These are phyloP conservation scores for Caenorhabditis becei DNA, from an alignment of 2,888 invertebrate genomes.

Conservation along the genomic window DNA sequence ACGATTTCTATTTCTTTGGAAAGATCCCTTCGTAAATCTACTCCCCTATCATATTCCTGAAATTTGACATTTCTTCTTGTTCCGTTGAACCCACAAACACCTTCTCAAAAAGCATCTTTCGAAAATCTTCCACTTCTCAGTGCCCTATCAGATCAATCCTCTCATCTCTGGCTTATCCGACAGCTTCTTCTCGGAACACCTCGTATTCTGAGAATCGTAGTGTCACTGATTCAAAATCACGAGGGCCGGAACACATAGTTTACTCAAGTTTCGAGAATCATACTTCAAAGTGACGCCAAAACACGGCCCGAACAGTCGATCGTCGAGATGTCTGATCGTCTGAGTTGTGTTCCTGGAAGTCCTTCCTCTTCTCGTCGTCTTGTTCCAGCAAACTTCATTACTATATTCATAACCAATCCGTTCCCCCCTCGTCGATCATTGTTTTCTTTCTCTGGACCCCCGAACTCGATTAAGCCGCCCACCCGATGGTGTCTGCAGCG, in stretches of 20 bases:
- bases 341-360: background rate
- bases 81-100: too few relatives aligned
- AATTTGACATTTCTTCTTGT: too few relatives aligned
- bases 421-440: background rate
- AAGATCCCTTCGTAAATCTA: too few relatives aligned
- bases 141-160: too few relatives aligned
- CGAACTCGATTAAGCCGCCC: background rate
- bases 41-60: too few relatives aligned
- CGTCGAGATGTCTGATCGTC: background rate
- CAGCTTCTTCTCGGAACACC: too few relatives aligned
- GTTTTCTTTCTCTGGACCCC: background rate
- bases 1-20: too few relatives aligned
- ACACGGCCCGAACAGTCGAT: background rate
- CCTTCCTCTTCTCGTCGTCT: background rate
- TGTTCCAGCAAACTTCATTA: slow-evolving; percentile 27
- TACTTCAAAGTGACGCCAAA: background rate
- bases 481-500: background rate
- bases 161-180: too few relatives aligned
- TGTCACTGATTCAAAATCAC: background rate
- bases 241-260: too few relatives aligned
- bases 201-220: background rate
- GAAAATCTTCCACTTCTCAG: too few relatives aligned
- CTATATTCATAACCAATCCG: slow-evolving; percentile 26
- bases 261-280: background rate
- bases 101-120: too few relatives aligned